These are phyloP conservation scores for Sarcophaga carnaria DNA, from an alignment of 2,888 invertebrate species.

Conservation along the genomic window DNA sequence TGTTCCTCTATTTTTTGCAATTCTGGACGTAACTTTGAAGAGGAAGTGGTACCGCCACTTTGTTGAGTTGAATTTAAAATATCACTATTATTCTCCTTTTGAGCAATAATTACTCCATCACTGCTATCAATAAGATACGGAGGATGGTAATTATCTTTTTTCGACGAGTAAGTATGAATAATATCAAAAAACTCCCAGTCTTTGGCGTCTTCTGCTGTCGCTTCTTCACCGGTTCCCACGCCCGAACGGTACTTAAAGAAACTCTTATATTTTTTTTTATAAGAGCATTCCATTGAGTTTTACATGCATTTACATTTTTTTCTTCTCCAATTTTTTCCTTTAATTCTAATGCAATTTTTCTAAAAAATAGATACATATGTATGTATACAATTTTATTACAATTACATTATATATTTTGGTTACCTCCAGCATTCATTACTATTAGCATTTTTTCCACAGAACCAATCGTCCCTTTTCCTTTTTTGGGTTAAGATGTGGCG, in stretches of 20 bases:
- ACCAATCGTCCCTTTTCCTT: background rate
- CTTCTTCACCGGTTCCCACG: background rate
- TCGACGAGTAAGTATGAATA: too few relatives aligned
- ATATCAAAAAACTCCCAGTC: background rate
- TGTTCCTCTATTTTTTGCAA: too few relatives aligned
- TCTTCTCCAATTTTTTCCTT: background rate
- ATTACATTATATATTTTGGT: too few relatives aligned
- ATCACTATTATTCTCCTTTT: too few relatives aligned
- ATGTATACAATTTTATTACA: background rate
- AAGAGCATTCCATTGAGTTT: background rate
- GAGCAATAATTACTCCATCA: background rate
- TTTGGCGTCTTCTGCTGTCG: background rate
- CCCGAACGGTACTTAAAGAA: background rate
- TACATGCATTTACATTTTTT: background rate
- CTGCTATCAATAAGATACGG: background rate
- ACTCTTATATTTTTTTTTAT: background rate
- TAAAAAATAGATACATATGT: background rate
- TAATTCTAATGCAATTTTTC: background rate
- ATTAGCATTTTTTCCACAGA: background rate
- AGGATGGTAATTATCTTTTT: background rate
- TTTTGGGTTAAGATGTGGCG: background rate
- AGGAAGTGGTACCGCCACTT: too few relatives aligned
- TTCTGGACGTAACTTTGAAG: too few relatives aligned
- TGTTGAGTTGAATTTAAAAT: too few relatives aligned
- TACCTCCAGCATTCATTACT: background rate